Conservation (phyloP, 2,888 invertebrate species). For the Meliscaeva auricollis region DNA sequence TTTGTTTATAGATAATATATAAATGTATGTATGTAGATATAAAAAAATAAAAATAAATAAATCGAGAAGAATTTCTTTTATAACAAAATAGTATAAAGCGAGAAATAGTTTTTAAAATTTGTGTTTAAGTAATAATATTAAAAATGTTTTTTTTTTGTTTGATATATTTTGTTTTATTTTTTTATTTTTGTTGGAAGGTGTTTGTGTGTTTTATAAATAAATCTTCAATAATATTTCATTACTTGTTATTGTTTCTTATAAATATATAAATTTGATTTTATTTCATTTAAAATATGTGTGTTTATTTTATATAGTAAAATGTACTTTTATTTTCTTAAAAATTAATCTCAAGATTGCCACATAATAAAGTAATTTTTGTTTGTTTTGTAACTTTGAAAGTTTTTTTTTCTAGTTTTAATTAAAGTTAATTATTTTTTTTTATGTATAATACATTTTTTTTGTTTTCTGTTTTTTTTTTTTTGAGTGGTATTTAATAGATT, state of each 20-base stretch:
- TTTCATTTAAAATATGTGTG: conserved; percentile 31
- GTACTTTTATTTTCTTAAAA: conserved; percentile 60
- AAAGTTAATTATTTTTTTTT: conserved; percentile 6
- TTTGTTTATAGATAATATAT: conserved; percentile 13
- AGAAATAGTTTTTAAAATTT: conserved; percentile 35
- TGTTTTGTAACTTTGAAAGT: conserved; percentile 37
- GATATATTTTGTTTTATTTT: background rate
- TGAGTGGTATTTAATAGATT: conserved; percentile 22
- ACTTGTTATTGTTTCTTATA: conserved; percentile 54
- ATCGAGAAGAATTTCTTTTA: conserved; percentile 13
- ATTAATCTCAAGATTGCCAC: conserved; percentile 77
- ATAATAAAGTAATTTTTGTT: conserved; percentile 43
- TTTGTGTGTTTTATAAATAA: conserved; percentile 43
- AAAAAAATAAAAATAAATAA: conserved; percentile 28
- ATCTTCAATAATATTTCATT: conserved; percentile 21
- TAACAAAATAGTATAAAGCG: conserved; percentile 4
- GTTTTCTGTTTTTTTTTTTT: background rate
- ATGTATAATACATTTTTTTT: conserved; percentile 14
- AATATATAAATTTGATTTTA: conserved; percentile 71
- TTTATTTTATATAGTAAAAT: conserved; percentile 35
- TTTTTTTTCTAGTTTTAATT: conserved; percentile 32
- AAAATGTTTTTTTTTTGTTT: background rate
- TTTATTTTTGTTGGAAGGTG: conserved; percentile 35
- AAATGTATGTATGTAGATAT: background rate
- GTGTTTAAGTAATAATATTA: no score